phyloP scores from a whole-genome alignment of 2,888 invertebrate species.

The Polydrusus cervinus region DNA sequence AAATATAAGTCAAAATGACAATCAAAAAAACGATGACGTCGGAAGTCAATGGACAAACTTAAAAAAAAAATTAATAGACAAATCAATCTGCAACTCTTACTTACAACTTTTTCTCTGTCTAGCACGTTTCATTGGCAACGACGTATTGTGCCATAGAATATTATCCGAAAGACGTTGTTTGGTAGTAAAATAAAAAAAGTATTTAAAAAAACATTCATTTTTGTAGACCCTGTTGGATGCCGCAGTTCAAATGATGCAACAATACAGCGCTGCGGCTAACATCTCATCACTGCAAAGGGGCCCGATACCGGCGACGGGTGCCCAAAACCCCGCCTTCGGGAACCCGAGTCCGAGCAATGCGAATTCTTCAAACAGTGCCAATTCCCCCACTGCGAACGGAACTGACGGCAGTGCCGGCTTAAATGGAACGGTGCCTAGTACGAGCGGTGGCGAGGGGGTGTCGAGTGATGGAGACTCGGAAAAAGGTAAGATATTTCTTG shows the following conservation, averaged over 20 bases:
- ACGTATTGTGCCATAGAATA: too few relatives aligned
- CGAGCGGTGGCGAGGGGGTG: neutral
- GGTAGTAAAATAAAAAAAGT: too few relatives aligned
- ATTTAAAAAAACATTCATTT: too few relatives aligned
- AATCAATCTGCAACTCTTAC: too few relatives aligned
- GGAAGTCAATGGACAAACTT: too few relatives aligned
- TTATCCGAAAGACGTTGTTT: too few relatives aligned
- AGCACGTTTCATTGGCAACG: too few relatives aligned
- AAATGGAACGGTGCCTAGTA: conserved; percentile 11
- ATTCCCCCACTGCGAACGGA: conserved; percentile 12
- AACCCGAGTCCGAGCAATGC: conserved; percentile 29
- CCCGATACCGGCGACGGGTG: conserved; percentile 71
- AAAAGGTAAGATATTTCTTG: conserved; percentile 30
- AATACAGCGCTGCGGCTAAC: conserved; percentile 85
- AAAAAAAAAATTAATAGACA: too few relatives aligned
- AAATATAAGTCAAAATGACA: too few relatives aligned
- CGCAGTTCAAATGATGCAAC: conserved; percentile 94
- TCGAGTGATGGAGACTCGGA: conserved; percentile 22
- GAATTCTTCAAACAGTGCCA: conserved; percentile 18
- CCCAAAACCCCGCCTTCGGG: conserved; percentile 23
- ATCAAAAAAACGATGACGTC: too few relatives aligned
- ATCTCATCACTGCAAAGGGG: conserved; percentile 63
- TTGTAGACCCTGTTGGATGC: conserved; percentile 88
- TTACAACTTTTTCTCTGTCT: too few relatives aligned
- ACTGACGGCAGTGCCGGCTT: neutral